These are phyloP conservation scores for Notocelia uddmanniana DNA, from an alignment of 2,888 invertebrate genomes.

Conservation along the genomic window DNA sequence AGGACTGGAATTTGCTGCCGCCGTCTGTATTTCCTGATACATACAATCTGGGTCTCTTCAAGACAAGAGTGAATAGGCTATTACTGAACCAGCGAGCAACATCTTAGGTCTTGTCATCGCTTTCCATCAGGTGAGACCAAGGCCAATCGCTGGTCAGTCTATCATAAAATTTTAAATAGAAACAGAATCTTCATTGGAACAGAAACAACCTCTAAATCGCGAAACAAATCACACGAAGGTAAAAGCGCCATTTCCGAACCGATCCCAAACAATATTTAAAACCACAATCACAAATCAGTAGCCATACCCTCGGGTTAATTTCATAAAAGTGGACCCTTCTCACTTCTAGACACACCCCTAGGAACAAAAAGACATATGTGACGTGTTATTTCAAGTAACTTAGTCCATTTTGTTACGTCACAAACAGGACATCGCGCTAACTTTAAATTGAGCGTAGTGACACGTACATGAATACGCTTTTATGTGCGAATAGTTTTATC, in stretches of 20 bases:
- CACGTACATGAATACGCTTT: constrained; percentile 40
- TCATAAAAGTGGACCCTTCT: constrained; percentile 40
- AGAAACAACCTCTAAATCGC: neutral
- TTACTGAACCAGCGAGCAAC: too few relatives aligned
- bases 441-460: constrained; percentile 40
- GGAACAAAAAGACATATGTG: neutral
- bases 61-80: too few relatives aligned
- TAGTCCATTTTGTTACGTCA: neutral
- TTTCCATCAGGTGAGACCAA: too few relatives aligned
- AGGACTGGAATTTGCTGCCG: too few relatives aligned
- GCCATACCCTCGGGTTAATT: constrained; percentile 30
- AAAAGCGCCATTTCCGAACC: neutral
- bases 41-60: too few relatives aligned
- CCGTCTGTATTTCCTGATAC: too few relatives aligned
- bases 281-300: constrained; percentile 1
- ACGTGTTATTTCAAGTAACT: neutral
- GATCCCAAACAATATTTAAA: neutral
- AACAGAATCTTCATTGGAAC: neutral
- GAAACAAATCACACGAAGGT: neutral
- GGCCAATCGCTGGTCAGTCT: too few relatives aligned
- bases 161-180: neutral
- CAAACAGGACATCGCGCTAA: constrained; percentile 3
- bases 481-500: constrained; percentile 25
- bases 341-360: constrained; percentile 7
- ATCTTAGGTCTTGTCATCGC: too few relatives aligned